A percentile compares a stretch with the other conserved stretches of the same genome.
Evolutionary conservation across 2,797 vertebrate genomes (phyloP).

Genomic region (Sebastes variabilis): DNA sequence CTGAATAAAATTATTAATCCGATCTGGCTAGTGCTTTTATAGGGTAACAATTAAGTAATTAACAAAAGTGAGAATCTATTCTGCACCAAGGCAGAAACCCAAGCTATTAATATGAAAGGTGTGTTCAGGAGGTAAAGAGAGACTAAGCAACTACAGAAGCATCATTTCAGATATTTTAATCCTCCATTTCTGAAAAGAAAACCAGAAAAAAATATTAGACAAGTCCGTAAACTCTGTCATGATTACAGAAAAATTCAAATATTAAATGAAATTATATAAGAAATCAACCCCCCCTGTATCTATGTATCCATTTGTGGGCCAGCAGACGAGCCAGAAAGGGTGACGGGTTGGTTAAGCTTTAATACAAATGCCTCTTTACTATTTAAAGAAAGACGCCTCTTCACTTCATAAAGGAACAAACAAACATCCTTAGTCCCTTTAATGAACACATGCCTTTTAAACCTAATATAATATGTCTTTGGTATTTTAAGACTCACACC

Average conservation of each 20-base stretch:
- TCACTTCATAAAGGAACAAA: background rate
- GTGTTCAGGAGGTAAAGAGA: background rate
- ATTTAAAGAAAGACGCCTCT: constrained; percentile 16
- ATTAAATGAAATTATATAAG: background rate
- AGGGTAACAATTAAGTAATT: fast-evolving
- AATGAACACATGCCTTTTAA: background rate
- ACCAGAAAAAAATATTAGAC: background rate
- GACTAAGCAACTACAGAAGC: background rate
- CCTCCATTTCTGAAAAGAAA: background rate
- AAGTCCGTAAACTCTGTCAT: background rate
- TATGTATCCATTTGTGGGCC: background rate
- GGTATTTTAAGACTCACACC: background rate
- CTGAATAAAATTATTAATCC: fast-evolving
- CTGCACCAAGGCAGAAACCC: background rate
- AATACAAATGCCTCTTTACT: background rate
- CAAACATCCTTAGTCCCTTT: background rate
- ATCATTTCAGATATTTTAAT: background rate
- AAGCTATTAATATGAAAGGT: background rate
- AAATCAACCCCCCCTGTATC: background rate
- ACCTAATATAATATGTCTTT: background rate
- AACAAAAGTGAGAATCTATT: background rate
- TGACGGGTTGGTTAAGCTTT: background rate
- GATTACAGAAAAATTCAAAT: background rate
- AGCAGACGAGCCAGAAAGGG: background rate
- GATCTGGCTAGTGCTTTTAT: background rate